These are phyloP conservation scores for Blera fallax DNA, from an alignment of 2,888 invertebrate genomes.

Conservation along the genomic window DNA sequence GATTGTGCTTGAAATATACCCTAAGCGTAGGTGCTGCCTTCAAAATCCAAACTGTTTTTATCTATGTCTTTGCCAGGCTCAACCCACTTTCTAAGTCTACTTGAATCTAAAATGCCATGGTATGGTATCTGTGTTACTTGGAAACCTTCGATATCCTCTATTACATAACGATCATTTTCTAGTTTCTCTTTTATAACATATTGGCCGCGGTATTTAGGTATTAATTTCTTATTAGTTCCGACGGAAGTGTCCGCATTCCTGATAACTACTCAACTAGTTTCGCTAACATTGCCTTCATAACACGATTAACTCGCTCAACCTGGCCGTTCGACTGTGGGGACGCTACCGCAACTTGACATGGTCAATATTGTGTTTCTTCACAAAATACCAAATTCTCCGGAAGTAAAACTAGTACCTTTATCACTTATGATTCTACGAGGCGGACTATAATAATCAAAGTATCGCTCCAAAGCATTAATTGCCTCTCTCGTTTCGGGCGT, in stretches of 20 bases:
- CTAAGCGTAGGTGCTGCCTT: background rate
- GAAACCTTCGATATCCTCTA: slow-evolving; percentile 3
- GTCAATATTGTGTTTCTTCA: slow-evolving; percentile 7
- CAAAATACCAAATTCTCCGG: too few species aligned
- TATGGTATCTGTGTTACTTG: too few species aligned
- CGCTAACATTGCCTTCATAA: background rate
- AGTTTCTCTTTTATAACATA: background rate
- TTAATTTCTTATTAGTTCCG: slow-evolving; percentile 11
- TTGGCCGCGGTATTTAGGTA: background rate
- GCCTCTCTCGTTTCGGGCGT: background rate
- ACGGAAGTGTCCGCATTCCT: slow-evolving; percentile 5
- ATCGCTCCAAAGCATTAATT: too few species aligned
- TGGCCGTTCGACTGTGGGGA: too few species aligned
- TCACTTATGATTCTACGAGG: slow-evolving; percentile 40
- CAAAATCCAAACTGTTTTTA: too few species aligned
- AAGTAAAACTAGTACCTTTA: slow-evolving; percentile 36
- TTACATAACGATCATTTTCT: slow-evolving; percentile 5
- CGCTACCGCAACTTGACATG: too few species aligned
- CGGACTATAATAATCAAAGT: too few species aligned
- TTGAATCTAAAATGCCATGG: background rate
- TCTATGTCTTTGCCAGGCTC: background rate
- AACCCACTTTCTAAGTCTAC: background rate
- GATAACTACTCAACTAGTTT: slow-evolving; percentile 1
- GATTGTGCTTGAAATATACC: background rate
- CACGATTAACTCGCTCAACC: background rate